phyloP scores from a whole-genome alignment of 2,113 vertebrate genomes.

The Callocephalon fimbriatum region DNA sequence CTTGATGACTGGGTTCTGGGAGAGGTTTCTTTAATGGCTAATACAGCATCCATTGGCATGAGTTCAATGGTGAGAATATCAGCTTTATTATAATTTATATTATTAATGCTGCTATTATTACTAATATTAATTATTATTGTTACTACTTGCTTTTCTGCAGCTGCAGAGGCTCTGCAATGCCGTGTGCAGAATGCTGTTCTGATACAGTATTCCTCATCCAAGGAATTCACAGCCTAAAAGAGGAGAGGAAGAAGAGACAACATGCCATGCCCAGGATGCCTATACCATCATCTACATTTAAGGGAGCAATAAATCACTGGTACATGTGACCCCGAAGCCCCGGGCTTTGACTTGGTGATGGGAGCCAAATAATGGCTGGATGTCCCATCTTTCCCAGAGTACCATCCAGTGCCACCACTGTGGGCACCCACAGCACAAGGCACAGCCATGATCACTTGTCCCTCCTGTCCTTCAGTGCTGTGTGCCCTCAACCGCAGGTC shows the following conservation, averaged over 20 bases:
- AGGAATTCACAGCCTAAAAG: neutral
- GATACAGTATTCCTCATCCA: neutral
- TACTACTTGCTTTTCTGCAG: neutral
- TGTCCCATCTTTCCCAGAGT: neutral
- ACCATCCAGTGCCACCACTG: neutral
- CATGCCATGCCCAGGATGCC: neutral
- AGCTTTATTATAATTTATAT: neutral
- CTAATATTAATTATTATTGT: neutral
- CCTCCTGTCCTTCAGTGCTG: neutral
- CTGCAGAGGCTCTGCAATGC: neutral
- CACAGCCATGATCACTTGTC: neutral
- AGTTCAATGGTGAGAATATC: neutral
- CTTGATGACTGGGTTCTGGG: neutral
- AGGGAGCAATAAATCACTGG: neutral
- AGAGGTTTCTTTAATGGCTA: neutral
- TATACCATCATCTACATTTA: rapidly evolving
- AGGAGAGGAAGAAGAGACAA: neutral
- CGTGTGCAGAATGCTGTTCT: neutral
- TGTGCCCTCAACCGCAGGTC: too few species aligned
- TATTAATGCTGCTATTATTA: neutral
- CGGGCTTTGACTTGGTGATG: neutral
- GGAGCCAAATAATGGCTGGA: neutral
- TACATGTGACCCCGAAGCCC: rapidly evolving
- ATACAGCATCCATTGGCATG: rapidly evolving
- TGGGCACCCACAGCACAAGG: too few species aligned